Base-by-base conservation (phyloP, 2,888 invertebrate species). In the Caenorhabditis drosophilae region DNA sequence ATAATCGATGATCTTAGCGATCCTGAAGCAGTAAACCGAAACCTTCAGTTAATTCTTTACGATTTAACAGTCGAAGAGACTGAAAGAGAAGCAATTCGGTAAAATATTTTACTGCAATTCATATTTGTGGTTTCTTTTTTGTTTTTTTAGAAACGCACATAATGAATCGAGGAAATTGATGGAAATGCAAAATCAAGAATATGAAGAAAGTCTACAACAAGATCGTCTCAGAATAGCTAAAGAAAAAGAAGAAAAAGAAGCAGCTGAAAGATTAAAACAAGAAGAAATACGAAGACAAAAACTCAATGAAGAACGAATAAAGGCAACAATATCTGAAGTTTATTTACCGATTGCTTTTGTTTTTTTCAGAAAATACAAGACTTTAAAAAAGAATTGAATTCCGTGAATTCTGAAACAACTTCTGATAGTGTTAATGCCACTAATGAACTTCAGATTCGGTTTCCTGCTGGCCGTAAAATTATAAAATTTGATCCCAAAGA, bases 101-200 rank as follows among this genome's bases (percentile, higher is more conserved):
- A 27, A 11, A 15, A 9, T 44, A 12, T 27, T 12, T 23, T 45
- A 20, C 15, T 26, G 7, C 11, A 26, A 2, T 25, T 23, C n/a
- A n/a, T n/a, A n/a, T n/a, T n/a, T n/a, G n/a, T n/a, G n/a, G n/a
- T n/a, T 7, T 25, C 4, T 11, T 20, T 44, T 44, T 6, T 25
- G 3, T 7, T 25, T 23, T 26, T 44, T n/a, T 40, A 57, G 12
- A 48, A 54, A 31, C 16, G 20, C 16, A 2, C 36, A 41, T 45
- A 50, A 41, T 7, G 64, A 64, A 27, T n/a, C 54, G 2, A 40
- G 64, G 1, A 35, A 40, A 7, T 38, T 64, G 11, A 64, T 64
- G 64, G 50, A 64, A 16, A 56, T 57, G 40, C 66, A 66, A 22
- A 66, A 66, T 20, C 55, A 58, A 2, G 59, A 66, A 26, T 66